phyloP scores from a whole-genome alignment of 1,140 invertebrate genomes.

The Drosophila kikkawai region DNA sequence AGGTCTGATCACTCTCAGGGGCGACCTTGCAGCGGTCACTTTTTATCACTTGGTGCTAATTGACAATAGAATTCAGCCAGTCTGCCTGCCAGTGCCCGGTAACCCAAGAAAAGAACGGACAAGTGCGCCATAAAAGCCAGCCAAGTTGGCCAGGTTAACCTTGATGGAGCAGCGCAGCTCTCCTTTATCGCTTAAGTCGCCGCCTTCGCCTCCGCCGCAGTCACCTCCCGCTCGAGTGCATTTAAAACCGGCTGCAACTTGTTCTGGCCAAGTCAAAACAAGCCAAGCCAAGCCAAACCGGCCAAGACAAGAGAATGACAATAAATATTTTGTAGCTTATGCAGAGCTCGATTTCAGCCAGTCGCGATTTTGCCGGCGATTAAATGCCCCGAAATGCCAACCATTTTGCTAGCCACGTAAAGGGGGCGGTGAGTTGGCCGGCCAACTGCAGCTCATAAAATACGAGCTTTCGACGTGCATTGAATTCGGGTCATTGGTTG shows the following conservation, averaged over 20 bases:
- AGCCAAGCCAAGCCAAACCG: conserved; percentile 9
- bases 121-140: conserved; percentile 62
- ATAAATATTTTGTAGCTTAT: conserved; percentile 48
- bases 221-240: conserved; percentile 56
- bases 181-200: conserved; percentile 18
- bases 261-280: conserved; percentile 48
- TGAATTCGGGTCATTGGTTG: conserved; percentile 75
- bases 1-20: conserved; percentile 7
- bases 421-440: conserved; percentile 5
- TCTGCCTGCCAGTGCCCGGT: conserved; percentile 23
- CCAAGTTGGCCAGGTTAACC: conserved; percentile 66
- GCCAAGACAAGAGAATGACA: conserved; percentile 52
- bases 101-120: conserved; percentile 41
- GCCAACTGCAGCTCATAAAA: conserved; percentile 46
- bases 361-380: conserved; percentile 50
- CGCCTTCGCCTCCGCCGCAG: background rate
- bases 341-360: conserved; percentile 57
- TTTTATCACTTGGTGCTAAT: conserved; percentile 36
- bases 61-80: conserved; percentile 38
- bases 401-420: conserved; percentile 9
- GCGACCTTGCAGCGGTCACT: conserved; percentile 37
- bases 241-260: conserved; percentile 59
- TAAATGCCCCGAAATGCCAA: conserved; percentile 67
- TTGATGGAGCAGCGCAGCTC: conserved; percentile 60
- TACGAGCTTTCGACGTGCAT: conserved; percentile 71